Evolutionary conservation across 2,797 vertebrate genomes (phyloP), one percentile per base, ranked within the genome.

Genomic region (Amphiprion clarkii): DNA sequence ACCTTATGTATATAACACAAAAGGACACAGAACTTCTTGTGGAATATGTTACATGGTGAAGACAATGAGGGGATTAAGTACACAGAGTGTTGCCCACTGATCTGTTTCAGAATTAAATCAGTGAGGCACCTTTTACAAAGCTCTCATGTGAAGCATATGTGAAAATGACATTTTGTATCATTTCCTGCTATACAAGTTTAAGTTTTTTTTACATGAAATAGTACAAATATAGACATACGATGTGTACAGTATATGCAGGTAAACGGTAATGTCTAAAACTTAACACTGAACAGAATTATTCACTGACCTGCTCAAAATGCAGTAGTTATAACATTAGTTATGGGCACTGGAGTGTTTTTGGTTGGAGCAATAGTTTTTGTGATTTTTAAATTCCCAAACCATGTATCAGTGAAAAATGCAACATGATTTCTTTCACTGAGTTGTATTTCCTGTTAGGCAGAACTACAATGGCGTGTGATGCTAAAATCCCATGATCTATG

Each of bases 1-100:
- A 74, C 44, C 6, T 40, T 44, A 76, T 58, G 42, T 57, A 68
- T 42, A 77, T 3, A 19, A 49, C 21, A 67, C 19, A 73, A 36
- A 64, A 56, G 25, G 42, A 27, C 51, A 60, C 25, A 46, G 44
- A 76, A 16, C 25, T 21, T 27, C 9, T 65, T 17, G 53, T 23
- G 71, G 39, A 16, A 62, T 54, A 64, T 69, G 66, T 6, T 23
- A 14, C 58, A 56, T 25, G 8, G 27, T 13, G 19, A 8, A 31
- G 0, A 29, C 11, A 51, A 56, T 13, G 55, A 25, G 25, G 8
- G 3, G 29, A 52, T 3, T 19, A 21, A 5, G 14, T 44, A 12
- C 51, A 42, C 13, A 54, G n/a, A n/a, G 1, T 39, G 54, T 10
- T 19, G 1, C 23, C 4, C 2, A 33, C 29, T 58, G 21, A 51